These are phyloP conservation scores for Phoeniculus purpureus DNA, from an alignment of 2,797 vertebrate species.

Conservation along the genomic window DNA sequence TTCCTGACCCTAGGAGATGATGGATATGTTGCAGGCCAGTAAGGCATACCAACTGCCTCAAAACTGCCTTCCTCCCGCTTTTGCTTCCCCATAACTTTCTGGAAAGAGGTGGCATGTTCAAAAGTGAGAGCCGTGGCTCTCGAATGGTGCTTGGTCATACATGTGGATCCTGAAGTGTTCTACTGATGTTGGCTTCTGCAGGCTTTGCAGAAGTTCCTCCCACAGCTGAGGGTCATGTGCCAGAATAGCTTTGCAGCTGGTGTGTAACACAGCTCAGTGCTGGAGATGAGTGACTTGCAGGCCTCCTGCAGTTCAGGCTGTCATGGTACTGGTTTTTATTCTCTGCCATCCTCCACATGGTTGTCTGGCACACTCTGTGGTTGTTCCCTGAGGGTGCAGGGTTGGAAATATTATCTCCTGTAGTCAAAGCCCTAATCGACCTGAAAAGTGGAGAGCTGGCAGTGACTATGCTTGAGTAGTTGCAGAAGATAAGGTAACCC, in stretches of 20 bases:
- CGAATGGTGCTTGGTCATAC: not conserved
- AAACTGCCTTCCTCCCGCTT: not conserved
- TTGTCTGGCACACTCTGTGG: not conserved
- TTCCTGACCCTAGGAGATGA: not conserved
- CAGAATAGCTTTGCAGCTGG: not conserved
- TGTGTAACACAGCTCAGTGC: not conserved
- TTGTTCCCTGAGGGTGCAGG: not conserved
- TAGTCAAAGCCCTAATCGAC: not conserved
- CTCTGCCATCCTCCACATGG: not conserved
- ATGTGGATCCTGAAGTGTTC: not conserved
- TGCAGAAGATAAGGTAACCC: constrained; percentile 19
- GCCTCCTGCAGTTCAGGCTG: not conserved
- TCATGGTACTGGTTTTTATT: not conserved
- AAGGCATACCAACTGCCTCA: not conserved
- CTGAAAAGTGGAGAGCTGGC: not conserved
- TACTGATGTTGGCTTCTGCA: not conserved
- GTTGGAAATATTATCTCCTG: not conserved
- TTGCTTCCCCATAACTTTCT: not conserved
- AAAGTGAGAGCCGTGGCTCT: not conserved
- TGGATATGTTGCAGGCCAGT: not conserved
- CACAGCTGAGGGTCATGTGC: not conserved
- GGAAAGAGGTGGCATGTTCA: not conserved
- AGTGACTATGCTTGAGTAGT: not conserved
- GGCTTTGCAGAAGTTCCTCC: not conserved
- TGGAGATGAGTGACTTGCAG: not conserved